A percentile compares a stretch with the other conserved stretches of the same genome.
phyloP scores from a whole-genome alignment of 2,888 invertebrate species.

The Oligia fasciuncula region DNA sequence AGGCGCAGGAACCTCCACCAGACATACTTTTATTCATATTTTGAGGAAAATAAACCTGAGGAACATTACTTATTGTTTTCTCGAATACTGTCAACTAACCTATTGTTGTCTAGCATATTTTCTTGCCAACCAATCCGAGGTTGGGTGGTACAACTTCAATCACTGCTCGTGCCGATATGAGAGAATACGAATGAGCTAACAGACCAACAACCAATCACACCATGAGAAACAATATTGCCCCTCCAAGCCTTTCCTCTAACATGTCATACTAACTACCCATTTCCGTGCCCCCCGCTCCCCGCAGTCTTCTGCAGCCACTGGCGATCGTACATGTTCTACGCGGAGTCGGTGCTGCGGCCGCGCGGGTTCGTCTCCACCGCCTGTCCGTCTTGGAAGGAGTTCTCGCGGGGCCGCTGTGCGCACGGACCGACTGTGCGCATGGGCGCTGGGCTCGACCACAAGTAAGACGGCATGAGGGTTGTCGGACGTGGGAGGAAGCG shows the following conservation, averaged over 20 bases:
- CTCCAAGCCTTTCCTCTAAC: not conserved
- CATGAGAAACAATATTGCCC: not conserved
- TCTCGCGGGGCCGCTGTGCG: conserved; percentile 83
- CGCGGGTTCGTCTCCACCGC: conserved; percentile 84
- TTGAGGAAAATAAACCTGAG: not conserved
- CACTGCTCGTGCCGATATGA: not conserved
- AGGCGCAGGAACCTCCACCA: not conserved
- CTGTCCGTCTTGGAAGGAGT: conserved; percentile 87
- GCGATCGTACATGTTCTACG: conserved; percentile 91
- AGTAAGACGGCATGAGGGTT: conserved; percentile 77
- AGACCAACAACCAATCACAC: not conserved
- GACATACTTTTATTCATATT: not conserved
- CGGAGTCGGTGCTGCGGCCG: conserved; percentile 89
- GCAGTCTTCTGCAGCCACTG: conserved; percentile 92
- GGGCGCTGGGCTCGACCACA: conserved; percentile 86
- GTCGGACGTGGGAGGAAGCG: too few species aligned
- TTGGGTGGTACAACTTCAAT: not conserved
- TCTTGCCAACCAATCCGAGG: not conserved
- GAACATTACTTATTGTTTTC: not conserved
- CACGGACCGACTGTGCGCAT: conserved; percentile 78
- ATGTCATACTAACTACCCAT: not conserved
- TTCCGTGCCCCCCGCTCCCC: not conserved
- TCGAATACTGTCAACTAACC: not conserved
- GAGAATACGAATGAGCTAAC: not conserved
- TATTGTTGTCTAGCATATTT: not conserved